Evolutionary conservation across 2,797 vertebrate genomes (phyloP).

Genomic region (Phoeniculus purpureus): DNA sequence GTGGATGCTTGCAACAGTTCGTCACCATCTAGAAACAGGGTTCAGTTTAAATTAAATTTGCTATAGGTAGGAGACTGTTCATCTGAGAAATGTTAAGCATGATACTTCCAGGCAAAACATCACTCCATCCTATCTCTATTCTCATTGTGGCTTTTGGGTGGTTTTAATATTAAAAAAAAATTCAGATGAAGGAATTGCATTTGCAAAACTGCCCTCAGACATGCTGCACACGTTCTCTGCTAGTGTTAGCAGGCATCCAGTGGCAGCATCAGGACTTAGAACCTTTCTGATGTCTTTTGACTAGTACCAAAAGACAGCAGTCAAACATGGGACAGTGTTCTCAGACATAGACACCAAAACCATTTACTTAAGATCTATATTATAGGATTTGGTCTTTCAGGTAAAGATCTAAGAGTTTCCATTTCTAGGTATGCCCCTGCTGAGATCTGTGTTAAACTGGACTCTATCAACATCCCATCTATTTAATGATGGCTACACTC

Average conservation of each 20-base stretch:
- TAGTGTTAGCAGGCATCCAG: neutral
- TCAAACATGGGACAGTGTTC: neutral
- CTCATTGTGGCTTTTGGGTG: neutral
- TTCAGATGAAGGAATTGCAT: slow-evolving; percentile 1
- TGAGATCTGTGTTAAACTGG: neutral
- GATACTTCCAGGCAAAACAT: slow-evolving; percentile 8
- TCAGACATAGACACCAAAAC: neutral
- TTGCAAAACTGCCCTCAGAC: slow-evolving; percentile 27
- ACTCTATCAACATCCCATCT: neutral
- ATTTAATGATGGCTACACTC: neutral
- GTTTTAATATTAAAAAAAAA: slow-evolving; percentile 36
- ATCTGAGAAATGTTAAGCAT: slow-evolving; percentile 46
- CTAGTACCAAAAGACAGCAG: neutral
- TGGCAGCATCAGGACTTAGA: neutral
- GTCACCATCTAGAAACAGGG: slow-evolving; percentile 30
- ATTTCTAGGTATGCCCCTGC: neutral
- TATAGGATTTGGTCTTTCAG: neutral
- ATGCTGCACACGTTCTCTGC: slow-evolving; percentile 8
- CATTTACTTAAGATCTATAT: neutral
- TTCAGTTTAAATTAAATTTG: slow-evolving; percentile 6
- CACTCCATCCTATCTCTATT: neutral
- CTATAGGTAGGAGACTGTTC: slow-evolving; percentile 48
- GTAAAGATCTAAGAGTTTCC: neutral
- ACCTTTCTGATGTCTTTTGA: neutral
- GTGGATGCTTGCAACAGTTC: slow-evolving; percentile 40